Conservation (phyloP, 2,113 vertebrate species). For the Python bivittatus region DNA sequence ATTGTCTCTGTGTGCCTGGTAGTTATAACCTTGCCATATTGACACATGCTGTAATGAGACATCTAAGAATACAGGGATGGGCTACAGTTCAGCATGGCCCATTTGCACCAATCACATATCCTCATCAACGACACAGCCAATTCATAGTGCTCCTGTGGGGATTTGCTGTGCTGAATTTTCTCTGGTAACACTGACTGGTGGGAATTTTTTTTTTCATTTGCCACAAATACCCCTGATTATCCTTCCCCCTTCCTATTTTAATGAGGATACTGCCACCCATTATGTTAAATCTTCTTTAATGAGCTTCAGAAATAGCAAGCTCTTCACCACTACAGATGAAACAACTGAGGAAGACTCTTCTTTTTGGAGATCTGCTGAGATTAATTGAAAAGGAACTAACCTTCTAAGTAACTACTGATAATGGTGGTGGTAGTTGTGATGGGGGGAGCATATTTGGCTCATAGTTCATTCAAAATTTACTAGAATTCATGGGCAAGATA, state of each 20-base stretch:
- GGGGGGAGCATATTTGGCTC: neutral
- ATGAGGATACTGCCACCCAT: slow-evolving; percentile 46
- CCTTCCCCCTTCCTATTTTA: slow-evolving; percentile 37
- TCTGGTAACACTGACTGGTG: slow-evolving; percentile 44
- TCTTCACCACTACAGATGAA: slow-evolving; percentile 12
- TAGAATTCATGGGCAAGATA: slow-evolving; percentile 13
- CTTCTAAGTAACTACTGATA: slow-evolving; percentile 3
- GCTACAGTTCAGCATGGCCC: slow-evolving; percentile 54
- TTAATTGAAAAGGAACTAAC: slow-evolving; percentile 30
- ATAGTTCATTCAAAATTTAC: slow-evolving; percentile 23
- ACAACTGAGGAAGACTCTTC: slow-evolving; percentile 31
- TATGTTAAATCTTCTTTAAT: slow-evolving; percentile 59
- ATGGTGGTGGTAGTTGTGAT: neutral
- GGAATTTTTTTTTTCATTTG: slow-evolving; percentile 54
- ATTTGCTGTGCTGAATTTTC: slow-evolving; percentile 45
- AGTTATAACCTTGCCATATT: slow-evolving; percentile 55
- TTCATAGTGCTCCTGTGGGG: slow-evolving; percentile 17
- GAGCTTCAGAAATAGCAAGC: slow-evolving; percentile 25
- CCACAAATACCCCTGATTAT: slow-evolving; percentile 44
- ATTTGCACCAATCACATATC: slow-evolving; percentile 41
- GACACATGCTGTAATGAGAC: slow-evolving; percentile 55
- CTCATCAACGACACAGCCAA: slow-evolving; percentile 62
- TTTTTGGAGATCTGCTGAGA: slow-evolving; percentile 23
- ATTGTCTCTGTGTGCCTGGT: slow-evolving; percentile 19
- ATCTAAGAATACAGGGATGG: slow-evolving; percentile 62